phyloP scores from a whole-genome alignment of 1,140 invertebrate genomes.

The Drosophila pruinosa region DNA sequence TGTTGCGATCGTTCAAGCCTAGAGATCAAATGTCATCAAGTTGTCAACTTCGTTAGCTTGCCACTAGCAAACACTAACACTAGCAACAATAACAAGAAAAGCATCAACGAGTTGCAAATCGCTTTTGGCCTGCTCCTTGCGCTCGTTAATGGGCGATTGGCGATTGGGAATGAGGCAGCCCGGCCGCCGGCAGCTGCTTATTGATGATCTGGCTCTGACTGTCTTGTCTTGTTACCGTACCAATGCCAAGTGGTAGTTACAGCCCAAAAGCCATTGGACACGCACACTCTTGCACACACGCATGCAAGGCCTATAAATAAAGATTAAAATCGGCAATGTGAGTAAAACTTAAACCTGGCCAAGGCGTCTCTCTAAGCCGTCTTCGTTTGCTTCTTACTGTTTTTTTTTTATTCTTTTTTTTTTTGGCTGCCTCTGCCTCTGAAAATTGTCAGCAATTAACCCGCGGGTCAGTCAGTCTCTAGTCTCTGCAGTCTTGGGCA shows the following conservation, averaged over 20 bases:
- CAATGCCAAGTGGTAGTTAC: conserved; percentile 54
- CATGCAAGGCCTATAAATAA: conserved; percentile 68
- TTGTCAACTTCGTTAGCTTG: conserved; percentile 81
- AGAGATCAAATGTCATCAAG: conserved; percentile 81
- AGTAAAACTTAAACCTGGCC: conserved; percentile 34
- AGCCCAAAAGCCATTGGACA: conserved; percentile 53
- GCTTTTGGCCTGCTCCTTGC: conserved; percentile 43
- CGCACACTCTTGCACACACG: conserved; percentile 28
- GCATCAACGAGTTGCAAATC: conserved; percentile 49
- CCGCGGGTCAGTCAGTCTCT: conserved; percentile 63
- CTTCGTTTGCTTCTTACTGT: neutral
- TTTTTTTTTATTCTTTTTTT: neutral
- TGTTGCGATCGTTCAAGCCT: conserved; percentile 26
- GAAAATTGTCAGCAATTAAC: conserved; percentile 80
- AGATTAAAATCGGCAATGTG: conserved; percentile 70
- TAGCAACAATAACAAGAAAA: conserved; percentile 1
- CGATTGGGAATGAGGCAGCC: conserved; percentile 22
- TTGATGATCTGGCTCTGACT: conserved; percentile 59
- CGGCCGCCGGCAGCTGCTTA: conserved; percentile 57
- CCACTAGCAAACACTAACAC: conserved; percentile 46
- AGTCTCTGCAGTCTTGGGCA: conserved; percentile 2
- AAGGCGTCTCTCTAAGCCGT: conserved; percentile 43
- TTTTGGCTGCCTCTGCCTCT: conserved; percentile 23
- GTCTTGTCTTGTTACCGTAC: conserved; percentile 71
- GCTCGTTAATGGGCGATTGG: conserved; percentile 46